Percentiles rank a stretch among this genome's conserved stretches.
Evolutionary conservation across 2,113 vertebrate species (phyloP).

Genomic region (Lanius collurio): DNA sequence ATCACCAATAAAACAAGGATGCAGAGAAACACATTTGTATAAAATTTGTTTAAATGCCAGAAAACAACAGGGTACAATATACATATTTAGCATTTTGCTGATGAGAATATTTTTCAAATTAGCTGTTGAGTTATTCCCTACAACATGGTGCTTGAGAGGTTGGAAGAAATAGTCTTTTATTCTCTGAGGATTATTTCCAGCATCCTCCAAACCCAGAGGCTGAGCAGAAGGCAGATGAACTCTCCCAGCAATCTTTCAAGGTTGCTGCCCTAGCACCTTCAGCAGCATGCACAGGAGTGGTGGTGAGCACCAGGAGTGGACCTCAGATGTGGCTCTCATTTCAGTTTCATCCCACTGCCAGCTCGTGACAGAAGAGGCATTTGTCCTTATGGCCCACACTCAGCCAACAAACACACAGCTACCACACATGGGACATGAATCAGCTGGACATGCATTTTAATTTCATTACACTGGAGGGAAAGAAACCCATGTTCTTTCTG

Average conservation of each 20-base stretch:
- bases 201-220: not conserved
- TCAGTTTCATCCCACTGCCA: not conserved
- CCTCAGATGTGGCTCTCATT: not conserved
- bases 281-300: accelerated
- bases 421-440: not conserved
- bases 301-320: accelerated
- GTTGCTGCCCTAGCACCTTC: not conserved
- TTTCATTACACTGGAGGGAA: not conserved
- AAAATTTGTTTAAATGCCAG: not conserved
- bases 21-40: not conserved
- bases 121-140: not conserved
- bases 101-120: not conserved
- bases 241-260: not conserved
- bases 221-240: not conserved
- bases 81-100: not conserved
- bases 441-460: not conserved
- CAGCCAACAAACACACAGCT: not conserved
- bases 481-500: not conserved
- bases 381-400: not conserved
- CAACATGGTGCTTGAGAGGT: not conserved
- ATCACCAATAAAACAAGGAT: not conserved
- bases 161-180: not conserved
- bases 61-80: not conserved
- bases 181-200: not conserved
- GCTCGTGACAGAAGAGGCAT: not conserved